These are phyloP conservation scores for Nephrotoma appendiculata DNA, from an alignment of 2,888 invertebrate genomes.

Conservation along the genomic window DNA sequence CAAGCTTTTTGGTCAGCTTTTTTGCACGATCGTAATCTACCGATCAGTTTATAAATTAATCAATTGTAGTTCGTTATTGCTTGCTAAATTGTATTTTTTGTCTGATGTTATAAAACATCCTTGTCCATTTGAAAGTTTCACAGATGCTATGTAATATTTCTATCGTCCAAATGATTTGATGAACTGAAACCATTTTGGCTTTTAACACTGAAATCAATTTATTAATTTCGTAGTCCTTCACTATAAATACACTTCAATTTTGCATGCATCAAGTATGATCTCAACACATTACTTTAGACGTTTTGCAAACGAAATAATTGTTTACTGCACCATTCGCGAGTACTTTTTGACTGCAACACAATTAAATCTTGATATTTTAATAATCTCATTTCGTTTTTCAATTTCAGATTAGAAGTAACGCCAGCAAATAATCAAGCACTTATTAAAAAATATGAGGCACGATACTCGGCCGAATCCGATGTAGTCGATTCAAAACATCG, in stretches of 20 bases:
- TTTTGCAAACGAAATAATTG: background rate
- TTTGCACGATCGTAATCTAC: background rate
- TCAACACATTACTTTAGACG: background rate
- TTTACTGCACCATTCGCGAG: background rate
- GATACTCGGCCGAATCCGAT: background rate
- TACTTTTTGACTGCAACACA: background rate
- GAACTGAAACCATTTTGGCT: too few species aligned
- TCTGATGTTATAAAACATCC: too few species aligned
- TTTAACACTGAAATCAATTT: too few species aligned
- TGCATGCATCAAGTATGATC: background rate
- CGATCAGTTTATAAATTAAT: background rate
- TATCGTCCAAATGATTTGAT: too few species aligned
- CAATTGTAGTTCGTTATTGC: background rate
- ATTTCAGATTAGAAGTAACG: constrained; percentile 14
- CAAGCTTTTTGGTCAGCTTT: background rate
- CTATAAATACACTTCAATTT: background rate
- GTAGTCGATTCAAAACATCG: constrained; percentile 4
- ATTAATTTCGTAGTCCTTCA: too few species aligned
- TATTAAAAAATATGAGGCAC: constrained; percentile 13
- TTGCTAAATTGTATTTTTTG: too few species aligned
- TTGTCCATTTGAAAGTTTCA: too few species aligned
- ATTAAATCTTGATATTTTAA: background rate
- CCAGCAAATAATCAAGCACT: constrained; percentile 14
- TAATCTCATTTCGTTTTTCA: background rate
- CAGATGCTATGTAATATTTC: too few species aligned